Evolutionary conservation across 2,797 vertebrate species (phyloP), one percentile per base, ranked within the genome.

Genomic region (Catharus ustulatus): DNA sequence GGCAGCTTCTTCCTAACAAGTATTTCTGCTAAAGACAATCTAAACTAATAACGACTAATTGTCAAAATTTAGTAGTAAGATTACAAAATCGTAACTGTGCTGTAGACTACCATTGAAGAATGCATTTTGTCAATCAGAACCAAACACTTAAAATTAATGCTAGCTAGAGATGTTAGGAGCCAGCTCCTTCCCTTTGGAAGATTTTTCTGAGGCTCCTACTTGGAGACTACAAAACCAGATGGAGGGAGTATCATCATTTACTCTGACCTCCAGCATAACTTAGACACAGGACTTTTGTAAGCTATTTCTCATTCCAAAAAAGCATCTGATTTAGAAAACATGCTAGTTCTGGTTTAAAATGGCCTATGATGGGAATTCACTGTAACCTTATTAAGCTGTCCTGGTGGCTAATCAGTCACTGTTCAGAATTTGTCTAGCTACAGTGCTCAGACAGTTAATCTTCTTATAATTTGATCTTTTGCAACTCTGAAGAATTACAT

Each of bases 381-480:
- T 27, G 4, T 22, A 89, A 66, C 49, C 17, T 89, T 58, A 34
- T 79, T 85, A 89, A 92, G 69, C 34, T 69, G 34, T 85, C 30
- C 20, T 48, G 40, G 38, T 84, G 34, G 57, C 73, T 90, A 74
- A 87, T 77, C 75, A 55, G 81, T 49, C 61, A 24, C 52, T 82
- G 63, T 13, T 68, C 42, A 75, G 92, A 87, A 89, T 89, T 83
- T 46, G 34, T 90, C 64, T 75, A 87, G 54, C 49, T 92, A 54
- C 49, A 79, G 57, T 57, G 64, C 78, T 89, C 84, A 94, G 88
- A 63, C 23, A 92, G 59, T 83, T 95, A 90, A 92, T 45, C 74
- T 87, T 67, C 92, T 94, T 94, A 85, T 51, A 68, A 89, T 75
- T 43, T 85, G 61, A 83, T 87, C 89, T 90, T 92, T 62, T 58